Base-by-base conservation (phyloP, 2,888 invertebrate species). In the Adela reaumurella region DNA sequence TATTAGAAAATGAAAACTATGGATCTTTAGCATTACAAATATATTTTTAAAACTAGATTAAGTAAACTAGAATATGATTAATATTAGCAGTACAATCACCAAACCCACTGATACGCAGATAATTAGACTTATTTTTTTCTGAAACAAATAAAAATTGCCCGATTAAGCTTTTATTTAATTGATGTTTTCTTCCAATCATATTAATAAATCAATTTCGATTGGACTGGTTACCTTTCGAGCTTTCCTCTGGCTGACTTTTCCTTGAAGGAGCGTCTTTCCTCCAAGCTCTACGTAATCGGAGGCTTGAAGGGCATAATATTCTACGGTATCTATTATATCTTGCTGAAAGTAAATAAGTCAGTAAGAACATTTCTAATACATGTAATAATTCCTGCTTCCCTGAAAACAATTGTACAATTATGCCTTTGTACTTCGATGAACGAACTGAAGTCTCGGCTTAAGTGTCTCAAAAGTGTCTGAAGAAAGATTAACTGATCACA, bases 251-350 rank as follows among this genome's bases (percentile, higher is more conserved):
- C 65, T 74, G 56, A 73, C 67, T 56, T 74, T 70, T 47, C 84
- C 84, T 57, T 73, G 71, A 50, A 70, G 65, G 47, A 87, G 71
- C 56, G 84, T 72, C 44, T 65, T 64, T 24, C 81, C 78, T 46
- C 85, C 86, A 54, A 57, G 61, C 55, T 81, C 84, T 49, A 87
- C 78, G 60, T 82, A 81, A 55, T 82, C 79, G 18, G 74, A 76
- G 17, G 87, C 85, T 59, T 76, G 79, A 60, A 78, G 73, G 54
- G 87, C 86, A 68, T 82, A 86, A 72, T 83, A 84, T 70, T 86
- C 86, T 49, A 87, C 83, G 59, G 83, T 81, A 64, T 86, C 84
- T 51, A 88, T 61, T 57, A 82, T 77, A 53, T 86, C 87, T 67
- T 86, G 85, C 86, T 88, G 64, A 48, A 72, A 71, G 49, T 43